Percentiles rank a stretch among this genome's conserved stretches.
These are phyloP conservation scores for Microcaecilia unicolor DNA, from an alignment of 2,797 vertebrate genomes.

Conservation along the genomic window DNA sequence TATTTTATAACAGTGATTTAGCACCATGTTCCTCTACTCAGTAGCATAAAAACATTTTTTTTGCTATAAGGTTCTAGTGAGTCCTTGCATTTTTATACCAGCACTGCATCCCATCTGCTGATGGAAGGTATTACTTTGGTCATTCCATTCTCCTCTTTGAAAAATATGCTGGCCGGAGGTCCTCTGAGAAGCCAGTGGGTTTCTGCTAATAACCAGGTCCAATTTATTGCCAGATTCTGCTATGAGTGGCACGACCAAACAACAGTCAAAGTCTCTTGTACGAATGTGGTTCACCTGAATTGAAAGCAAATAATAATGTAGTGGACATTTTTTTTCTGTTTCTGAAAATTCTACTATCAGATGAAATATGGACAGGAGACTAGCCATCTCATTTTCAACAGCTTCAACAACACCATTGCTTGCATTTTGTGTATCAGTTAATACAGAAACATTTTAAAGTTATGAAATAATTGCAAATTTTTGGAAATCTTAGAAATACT, in stretches of 20 bases:
- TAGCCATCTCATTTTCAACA: too few relatives aligned
- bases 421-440: too few relatives aligned
- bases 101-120: conserved; percentile 39
- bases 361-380: too few relatives aligned
- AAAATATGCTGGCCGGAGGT: conserved; percentile 38
- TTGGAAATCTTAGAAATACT: too few relatives aligned
- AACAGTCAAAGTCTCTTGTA: conserved; percentile 96
- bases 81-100: conserved; percentile 55
- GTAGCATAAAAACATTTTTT: conserved; percentile 14
- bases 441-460: too few relatives aligned
- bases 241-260: conserved; percentile 91
- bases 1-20: conserved; percentile 47
- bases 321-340: too few relatives aligned
- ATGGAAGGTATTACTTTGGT: conserved; percentile 45
- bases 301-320: not conserved
- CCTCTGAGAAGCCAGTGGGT: conserved; percentile 63
- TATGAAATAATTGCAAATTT: too few relatives aligned
- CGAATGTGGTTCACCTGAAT: conserved; percentile 89
- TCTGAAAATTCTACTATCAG: too few relatives aligned
- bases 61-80: conserved; percentile 76
- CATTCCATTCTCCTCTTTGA: conserved; percentile 50
- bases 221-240: conserved; percentile 89
- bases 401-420: too few relatives aligned
- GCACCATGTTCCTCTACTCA: conserved; percentile 57
- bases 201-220: conserved; percentile 92